phyloP scores from a whole-genome alignment of 1,140 invertebrate species.

The Vanessa atalanta region DNA sequence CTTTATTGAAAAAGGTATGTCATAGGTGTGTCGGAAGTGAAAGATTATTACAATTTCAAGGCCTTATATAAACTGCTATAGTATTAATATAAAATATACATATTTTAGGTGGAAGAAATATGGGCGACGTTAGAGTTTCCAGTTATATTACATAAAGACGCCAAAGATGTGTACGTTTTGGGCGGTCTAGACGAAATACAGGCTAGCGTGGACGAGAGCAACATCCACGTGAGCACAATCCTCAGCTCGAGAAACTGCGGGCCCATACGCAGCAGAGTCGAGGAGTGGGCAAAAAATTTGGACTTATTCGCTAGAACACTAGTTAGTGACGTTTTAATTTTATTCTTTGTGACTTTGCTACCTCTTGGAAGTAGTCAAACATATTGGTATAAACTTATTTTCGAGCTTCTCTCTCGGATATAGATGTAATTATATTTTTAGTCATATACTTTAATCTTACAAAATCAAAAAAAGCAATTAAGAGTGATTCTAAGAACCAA shows the following conservation, averaged over 20 bases:
- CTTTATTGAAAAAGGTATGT: conserved; percentile 87
- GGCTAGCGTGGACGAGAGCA: conserved; percentile 89
- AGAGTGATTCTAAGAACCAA: too few species aligned
- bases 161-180: conserved; percentile 90
- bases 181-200: conserved; percentile 92
- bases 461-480: too few species aligned
- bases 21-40: too few species aligned
- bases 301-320: conserved; percentile 89
- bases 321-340: conserved; percentile 73
- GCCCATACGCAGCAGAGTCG: conserved; percentile 89
- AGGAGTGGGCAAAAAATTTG: conserved; percentile 89
- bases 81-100: not conserved
- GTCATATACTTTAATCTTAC: too few species aligned
- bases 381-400: too few species aligned
- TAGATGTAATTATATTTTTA: too few species aligned
- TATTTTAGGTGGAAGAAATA: conserved; percentile 86
- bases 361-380: too few species aligned
- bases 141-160: conserved; percentile 88
- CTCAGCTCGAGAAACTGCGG: conserved; percentile 90
- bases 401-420: too few species aligned
- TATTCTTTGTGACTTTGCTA: not conserved
- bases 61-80: too few species aligned
- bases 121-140: conserved; percentile 91
- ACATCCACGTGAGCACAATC: conserved; percentile 92
- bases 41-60: too few species aligned